Percentiles rank a stretch among this genome's conserved stretches.
These are phyloP conservation scores for Xestoiulus laeticollis DNA, from an alignment of 2,888 invertebrate genomes.

Conservation along the genomic window DNA sequence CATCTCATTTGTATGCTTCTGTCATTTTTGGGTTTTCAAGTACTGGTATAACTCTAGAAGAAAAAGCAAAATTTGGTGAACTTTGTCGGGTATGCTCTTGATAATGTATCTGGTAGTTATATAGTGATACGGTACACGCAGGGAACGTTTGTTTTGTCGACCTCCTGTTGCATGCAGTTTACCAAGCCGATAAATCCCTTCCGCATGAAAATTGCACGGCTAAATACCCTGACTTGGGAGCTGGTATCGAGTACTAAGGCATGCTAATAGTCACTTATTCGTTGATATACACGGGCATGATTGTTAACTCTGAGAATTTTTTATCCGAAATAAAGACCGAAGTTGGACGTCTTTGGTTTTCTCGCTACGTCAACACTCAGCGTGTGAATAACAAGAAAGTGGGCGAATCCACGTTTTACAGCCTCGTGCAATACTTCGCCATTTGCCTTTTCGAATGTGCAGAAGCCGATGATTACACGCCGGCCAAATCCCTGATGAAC, in stretches of 20 bases:
- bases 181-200: neutral
- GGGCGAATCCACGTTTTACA: conserved; percentile 74
- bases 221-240: neutral
- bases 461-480: conserved; percentile 76
- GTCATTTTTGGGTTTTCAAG: conserved; percentile 61
- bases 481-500: conserved; percentile 78
- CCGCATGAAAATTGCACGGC: neutral
- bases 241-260: neutral
- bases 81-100: conserved; percentile 67
- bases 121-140: neutral
- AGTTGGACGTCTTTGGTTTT: conserved; percentile 75
- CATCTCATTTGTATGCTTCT: conserved; percentile 40
- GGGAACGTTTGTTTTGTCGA: neutral
- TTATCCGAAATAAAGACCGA: conserved; percentile 65
- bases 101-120: conserved; percentile 34
- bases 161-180: neutral
- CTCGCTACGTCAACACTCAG: conserved; percentile 73
- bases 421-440: conserved; percentile 76
- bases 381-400: conserved; percentile 72
- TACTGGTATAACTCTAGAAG: conserved; percentile 70
- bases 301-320: neutral
- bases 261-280: neutral
- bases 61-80: conserved; percentile 75
- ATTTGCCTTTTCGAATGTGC: conserved; percentile 76
- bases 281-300: neutral